Conservation (phyloP, 2,113 vertebrate genomes). For the Oncorhynchus tshawytscha region DNA sequence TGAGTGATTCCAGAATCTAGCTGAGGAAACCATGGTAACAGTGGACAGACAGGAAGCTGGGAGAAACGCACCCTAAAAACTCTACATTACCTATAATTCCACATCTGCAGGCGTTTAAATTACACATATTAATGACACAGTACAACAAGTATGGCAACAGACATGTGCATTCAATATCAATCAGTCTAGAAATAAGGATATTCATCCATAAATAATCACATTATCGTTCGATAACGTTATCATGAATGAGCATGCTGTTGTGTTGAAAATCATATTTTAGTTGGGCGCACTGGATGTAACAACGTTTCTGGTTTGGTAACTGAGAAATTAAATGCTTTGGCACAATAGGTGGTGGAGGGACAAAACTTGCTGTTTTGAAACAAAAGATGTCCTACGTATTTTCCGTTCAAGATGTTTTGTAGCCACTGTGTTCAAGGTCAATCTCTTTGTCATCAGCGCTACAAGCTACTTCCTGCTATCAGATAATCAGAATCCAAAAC, state of each 20-base stretch:
- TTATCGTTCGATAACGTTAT: neutral
- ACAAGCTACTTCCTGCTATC: neutral
- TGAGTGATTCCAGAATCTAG: neutral
- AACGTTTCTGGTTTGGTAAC: neutral
- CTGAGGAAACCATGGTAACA: neutral
- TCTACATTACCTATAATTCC: conserved; percentile 41
- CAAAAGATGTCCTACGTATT: neutral
- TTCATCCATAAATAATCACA: neutral
- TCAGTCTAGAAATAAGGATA: neutral
- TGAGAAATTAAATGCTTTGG: neutral
- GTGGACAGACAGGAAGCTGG: neutral
- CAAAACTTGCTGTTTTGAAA: neutral
- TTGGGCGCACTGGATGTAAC: neutral
- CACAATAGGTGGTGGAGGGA: neutral
- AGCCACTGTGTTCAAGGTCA: conserved; percentile 10
- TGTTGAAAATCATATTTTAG: neutral
- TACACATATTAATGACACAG: neutral
- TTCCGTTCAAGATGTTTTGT: neutral
- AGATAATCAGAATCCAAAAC: neutral
- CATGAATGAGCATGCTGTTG: neutral
- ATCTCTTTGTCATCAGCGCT: neutral
- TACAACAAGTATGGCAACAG: neutral
- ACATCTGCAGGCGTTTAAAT: neutral
- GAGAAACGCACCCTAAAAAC: conserved; percentile 29
- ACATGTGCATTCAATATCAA: neutral